Base-by-base conservation (phyloP, 2,888 invertebrate species). In the Ophion ellenae region DNA sequence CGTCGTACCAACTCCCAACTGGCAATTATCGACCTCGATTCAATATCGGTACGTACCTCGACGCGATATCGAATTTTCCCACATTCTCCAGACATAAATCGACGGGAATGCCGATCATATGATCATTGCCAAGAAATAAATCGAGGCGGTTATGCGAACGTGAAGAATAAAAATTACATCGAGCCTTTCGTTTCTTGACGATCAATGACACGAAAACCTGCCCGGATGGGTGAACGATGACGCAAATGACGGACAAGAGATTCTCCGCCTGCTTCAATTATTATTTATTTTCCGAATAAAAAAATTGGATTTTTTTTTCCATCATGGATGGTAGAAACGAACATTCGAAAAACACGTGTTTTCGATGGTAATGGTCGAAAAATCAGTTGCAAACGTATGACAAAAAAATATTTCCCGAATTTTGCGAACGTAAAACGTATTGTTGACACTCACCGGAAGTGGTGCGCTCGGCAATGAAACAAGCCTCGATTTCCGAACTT, bases 1-100 rank as follows among this genome's bases (percentile, higher is more conserved):
- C 59, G 59, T 57, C 57, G 47, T 70, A 70, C 53, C 17, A 70
- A 17, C 17, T 53, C 53, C 53, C 73, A 20, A 70, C 40, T 61
- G 73, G 67, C 73, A 83, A 83, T 83, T 83, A 78, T 83, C 83
- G 83, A 66, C 32, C 67, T 61, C 78, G 73, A 78, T 83, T 61
- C 75, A 28, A 28, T 53, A 53, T 53, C 28, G 53, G 20, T 11
- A 53, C 28, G 70, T 17, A 17, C 28, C 10, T 28, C 70, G 53
- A 70, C n/a, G 28, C 28, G 28, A 70, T 53, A n/a, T 53, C 28
- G 7, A 70, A 70, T 70, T 47, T 28, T 28, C 28, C 17, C 1
- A 53, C 47, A 9, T 70, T 17, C 2, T 2, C 14, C 53, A 28
- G 11, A 6, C 17, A 53, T n/a, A 53, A 53, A 70, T 70, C 53